Evolutionary conservation across 2,888 invertebrate genomes (phyloP), one percentile per base, ranked within the genome.

Genomic region (Notocelia uddmanniana): DNA sequence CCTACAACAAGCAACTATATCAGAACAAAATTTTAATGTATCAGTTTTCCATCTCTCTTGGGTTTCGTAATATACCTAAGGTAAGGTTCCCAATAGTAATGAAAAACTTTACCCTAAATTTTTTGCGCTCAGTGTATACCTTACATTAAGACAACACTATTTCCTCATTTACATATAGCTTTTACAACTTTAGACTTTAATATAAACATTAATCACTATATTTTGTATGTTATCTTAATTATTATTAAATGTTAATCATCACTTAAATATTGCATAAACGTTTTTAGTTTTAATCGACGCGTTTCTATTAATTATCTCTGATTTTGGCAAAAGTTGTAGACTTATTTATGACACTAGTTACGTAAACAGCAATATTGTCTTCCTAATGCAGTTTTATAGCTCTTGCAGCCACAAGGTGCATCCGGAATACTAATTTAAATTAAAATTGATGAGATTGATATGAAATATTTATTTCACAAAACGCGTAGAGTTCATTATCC

Each of bases 221-320:
- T 21, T 50, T 59, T 54, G n/a, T 15, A 31, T 13, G 21, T 71
- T 60, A 67, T 66, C 71, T 71, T 67, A 60, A 67, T 45, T 67
- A 54, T 26, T 67, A 71, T 71, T 71, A 54, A 67, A 71, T 71
- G 71, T 13, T 60, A 71, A 60, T 67, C 45, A 34, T 45, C 55
- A 18, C 58, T 18, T 50, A 59, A 64, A n/a, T 37, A 10, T 54
- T 52, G 37, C 54, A 54, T 37, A 54, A 54, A 37, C 19, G 2
- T 34, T 48, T 48, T 26, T 45, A 19, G 6, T 34, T 48, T 18
- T 18, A 60, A 31, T 15, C 10, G 1, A 37, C n/a, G 21, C 54
- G 34, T 37, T 21, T n/a, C n/a, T 23, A 54, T 37, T 31, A 52
- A 64, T 23, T 34, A 21, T 11, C 37, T 19, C 37, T 37, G 13